Percentiles rank a stretch among this genome's conserved stretches.
These are phyloP conservation scores for Drosophila tristis DNA, from an alignment of 1,140 invertebrate species.

Conservation along the genomic window DNA sequence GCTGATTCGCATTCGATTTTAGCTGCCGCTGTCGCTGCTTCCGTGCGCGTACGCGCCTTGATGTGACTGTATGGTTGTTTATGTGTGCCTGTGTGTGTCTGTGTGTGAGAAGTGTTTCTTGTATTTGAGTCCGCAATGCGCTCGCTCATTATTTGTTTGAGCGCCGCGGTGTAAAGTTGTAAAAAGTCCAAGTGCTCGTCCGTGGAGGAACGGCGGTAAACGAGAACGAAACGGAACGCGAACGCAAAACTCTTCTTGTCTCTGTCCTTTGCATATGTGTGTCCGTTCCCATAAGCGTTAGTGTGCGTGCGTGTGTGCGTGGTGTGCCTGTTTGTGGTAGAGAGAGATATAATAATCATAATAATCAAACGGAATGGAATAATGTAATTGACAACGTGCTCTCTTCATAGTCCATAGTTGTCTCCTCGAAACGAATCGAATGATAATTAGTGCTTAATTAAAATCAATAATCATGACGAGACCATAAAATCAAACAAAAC, in stretches of 20 bases:
- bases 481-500: slow-evolving; percentile 45
- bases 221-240: slow-evolving; percentile 39
- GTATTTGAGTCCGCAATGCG: slow-evolving; percentile 81
- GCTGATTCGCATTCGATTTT: slow-evolving; percentile 80
- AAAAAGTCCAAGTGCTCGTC: slow-evolving; percentile 78
- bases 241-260: slow-evolving; percentile 21
- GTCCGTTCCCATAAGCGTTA: slow-evolving; percentile 17
- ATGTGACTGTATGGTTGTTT: slow-evolving; percentile 43
- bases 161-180: slow-evolving; percentile 84
- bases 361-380: slow-evolving; percentile 80
- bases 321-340: slow-evolving; percentile 31
- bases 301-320: slow-evolving; percentile 19
- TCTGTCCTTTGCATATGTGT: too few relatives aligned
- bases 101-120: slow-evolving; percentile 78
- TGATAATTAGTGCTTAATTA: slow-evolving; percentile 82
- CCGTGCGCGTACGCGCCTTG: slow-evolving; percentile 58
- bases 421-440: slow-evolving; percentile 48
- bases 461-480: slow-evolving; percentile 78
- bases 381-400: slow-evolving; percentile 75
- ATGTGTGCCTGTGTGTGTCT: slow-evolving; percentile 33
- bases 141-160: slow-evolving; percentile 84
- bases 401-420: slow-evolving; percentile 11
- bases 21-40: slow-evolving; percentile 59
- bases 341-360: slow-evolving; percentile 48
- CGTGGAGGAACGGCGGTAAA: slow-evolving; percentile 22